Evolutionary conservation across 2,113 vertebrate species (phyloP).

Genomic region (Psilopogon haemacephalus): DNA sequence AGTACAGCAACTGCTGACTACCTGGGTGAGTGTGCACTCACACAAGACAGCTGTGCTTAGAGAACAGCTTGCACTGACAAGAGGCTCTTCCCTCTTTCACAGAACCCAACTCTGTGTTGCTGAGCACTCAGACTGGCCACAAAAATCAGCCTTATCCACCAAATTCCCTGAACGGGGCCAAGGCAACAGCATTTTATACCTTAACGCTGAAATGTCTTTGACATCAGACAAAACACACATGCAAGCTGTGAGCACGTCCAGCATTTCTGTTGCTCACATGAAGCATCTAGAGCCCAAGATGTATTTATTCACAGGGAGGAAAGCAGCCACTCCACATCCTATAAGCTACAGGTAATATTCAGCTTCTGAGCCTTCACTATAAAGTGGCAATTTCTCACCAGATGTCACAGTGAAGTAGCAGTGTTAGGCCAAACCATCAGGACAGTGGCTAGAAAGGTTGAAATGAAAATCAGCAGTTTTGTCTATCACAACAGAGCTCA

Average conservation of each 20-base stretch:
- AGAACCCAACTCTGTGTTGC: not conserved
- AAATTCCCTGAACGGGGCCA: not conserved
- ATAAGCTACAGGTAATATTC: not conserved
- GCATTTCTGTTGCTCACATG: not conserved
- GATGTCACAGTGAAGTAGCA: not conserved
- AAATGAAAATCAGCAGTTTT: not conserved
- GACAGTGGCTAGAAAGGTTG: not conserved
- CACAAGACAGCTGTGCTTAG: not conserved
- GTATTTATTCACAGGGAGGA: not conserved
- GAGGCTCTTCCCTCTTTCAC: not conserved
- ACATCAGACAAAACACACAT: not conserved
- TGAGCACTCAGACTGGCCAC: not conserved
- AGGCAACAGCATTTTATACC: not conserved
- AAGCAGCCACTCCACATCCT: accelerated
- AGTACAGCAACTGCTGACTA: too few species aligned
- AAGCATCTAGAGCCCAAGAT: not conserved
- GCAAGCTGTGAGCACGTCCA: not conserved
- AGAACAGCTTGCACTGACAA: not conserved
- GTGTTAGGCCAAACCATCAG: not conserved
- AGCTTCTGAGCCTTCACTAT: not conserved
- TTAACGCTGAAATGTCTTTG: not conserved
- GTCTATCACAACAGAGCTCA: not conserved
- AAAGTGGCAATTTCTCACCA: not conserved
- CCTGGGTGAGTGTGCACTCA: not conserved
- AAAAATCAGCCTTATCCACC: not conserved